A percentile compares a stretch with the other conserved stretches of the same genome.
These are phyloP conservation scores for Molossus molossus DNA, from an alignment of 2,797 vertebrate species.

Conservation along the genomic window DNA sequence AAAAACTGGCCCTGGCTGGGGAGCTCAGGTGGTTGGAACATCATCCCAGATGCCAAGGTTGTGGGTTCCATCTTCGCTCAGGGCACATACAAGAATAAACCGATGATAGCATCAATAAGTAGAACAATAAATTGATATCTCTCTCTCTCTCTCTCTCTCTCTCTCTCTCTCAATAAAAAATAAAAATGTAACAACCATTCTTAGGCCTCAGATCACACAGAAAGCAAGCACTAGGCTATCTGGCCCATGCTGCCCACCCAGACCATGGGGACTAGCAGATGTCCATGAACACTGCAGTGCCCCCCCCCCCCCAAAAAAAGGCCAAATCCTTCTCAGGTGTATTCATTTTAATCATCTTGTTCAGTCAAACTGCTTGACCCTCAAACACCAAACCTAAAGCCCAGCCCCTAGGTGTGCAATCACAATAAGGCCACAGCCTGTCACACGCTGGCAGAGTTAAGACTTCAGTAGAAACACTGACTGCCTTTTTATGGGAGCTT, in stretches of 20 bases:
- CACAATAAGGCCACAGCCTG: fast-evolving
- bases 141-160: not conserved
- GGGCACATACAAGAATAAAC: not conserved
- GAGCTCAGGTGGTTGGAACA: not conserved
- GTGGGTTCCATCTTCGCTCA: not conserved
- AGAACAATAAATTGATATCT: not conserved
- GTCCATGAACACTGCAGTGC: not conserved
- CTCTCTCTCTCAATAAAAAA: not conserved
- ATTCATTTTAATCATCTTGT: not conserved
- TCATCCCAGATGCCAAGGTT: not conserved
- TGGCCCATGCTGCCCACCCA: not conserved
- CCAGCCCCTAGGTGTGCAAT: not conserved
- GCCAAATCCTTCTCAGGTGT: not conserved
- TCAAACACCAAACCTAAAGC: not conserved
- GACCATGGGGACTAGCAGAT: not conserved
- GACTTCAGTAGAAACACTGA: not conserved
- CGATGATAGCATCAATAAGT: no score
- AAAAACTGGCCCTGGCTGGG: not conserved
- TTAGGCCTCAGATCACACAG: not conserved
- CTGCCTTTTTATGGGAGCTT: constrained; percentile 42
- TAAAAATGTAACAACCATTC: constrained; percentile 13
- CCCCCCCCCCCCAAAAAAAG: not conserved
- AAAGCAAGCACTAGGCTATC: not conserved
- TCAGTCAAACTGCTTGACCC: not conserved
- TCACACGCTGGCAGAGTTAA: fast-evolving